Percentiles rank a stretch among this genome's conserved stretches.
Conservation (phyloP, 35 echinoderm and acorn worm genomes). For the Heliocidaris erythrogramma region DNA sequence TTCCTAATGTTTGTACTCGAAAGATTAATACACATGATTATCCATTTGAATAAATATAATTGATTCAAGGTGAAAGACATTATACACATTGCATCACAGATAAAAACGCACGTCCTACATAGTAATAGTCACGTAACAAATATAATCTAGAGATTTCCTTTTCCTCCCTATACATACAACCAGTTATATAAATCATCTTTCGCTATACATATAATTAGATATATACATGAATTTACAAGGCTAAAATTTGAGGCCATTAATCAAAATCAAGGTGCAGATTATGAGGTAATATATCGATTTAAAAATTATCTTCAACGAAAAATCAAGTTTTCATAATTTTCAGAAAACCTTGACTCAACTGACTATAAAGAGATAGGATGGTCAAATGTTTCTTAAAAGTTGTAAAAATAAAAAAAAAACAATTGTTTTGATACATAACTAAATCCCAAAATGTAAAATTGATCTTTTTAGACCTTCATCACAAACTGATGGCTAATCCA, state of each 20-base stretch:
- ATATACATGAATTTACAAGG: not conserved
- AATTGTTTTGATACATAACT: too few species aligned
- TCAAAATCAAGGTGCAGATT: not conserved
- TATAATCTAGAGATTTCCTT: not conserved
- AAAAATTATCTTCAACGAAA: not conserved
- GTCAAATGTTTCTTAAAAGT: too few species aligned
- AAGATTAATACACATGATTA: not conserved
- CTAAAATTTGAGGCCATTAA: not conserved
- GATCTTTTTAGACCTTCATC: too few species aligned
- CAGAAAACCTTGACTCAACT: too few species aligned
- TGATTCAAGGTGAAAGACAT: constrained; percentile 5
- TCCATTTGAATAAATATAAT: not conserved
- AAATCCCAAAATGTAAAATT: too few species aligned
- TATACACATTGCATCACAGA: not conserved
- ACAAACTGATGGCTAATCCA: too few species aligned
- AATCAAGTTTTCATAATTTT: not conserved
- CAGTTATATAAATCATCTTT: not conserved
- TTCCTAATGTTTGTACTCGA: not conserved
- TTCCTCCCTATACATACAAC: not conserved
- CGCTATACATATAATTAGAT: not conserved
- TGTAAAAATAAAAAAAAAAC: too few species aligned
- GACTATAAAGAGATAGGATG: too few species aligned
- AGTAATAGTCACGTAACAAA: not conserved
- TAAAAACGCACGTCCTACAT: not conserved
- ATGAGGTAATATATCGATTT: not conserved